A percentile compares a stretch with the other conserved stretches of the same genome.
phyloP scores from a whole-genome alignment of 2,888 invertebrate species.

The Plebejus melissa region DNA sequence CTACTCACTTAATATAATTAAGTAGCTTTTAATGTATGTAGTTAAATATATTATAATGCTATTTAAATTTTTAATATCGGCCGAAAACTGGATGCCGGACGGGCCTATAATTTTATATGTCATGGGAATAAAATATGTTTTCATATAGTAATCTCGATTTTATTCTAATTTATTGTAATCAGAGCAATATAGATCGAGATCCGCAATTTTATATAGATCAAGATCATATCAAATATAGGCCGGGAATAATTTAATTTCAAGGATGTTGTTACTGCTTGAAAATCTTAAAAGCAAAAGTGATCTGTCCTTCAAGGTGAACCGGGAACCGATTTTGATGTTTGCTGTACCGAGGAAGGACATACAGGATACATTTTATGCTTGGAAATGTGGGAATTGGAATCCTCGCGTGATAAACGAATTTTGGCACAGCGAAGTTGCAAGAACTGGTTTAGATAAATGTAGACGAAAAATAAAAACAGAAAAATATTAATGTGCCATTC shows the following conservation, averaged over 20 bases:
- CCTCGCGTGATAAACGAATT: no score
- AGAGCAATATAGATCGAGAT: background rate
- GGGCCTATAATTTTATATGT: background rate
- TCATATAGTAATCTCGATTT: background rate
- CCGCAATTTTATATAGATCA: slow-evolving; percentile 1
- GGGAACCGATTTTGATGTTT: no score
- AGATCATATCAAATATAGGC: background rate
- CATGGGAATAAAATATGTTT: background rate
- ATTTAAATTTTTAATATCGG: background rate
- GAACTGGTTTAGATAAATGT: no score
- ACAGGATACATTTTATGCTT: no score
- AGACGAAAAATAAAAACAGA: no score
- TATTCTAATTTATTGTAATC: slow-evolving; percentile 2
- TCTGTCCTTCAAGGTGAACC: no score
- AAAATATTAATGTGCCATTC: no score
- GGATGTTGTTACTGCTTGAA: background rate
- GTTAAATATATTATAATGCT: slow-evolving; percentile 4
- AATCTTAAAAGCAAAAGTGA: no score
- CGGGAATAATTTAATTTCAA: background rate
- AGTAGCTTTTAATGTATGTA: background rate
- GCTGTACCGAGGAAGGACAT: no score
- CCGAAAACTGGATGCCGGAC: background rate
- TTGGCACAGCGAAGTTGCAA: no score
- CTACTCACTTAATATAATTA: background rate
- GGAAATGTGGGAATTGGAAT: no score